phyloP scores from a whole-genome alignment of 2,888 invertebrate species.

The Capitulum mitella region DNA sequence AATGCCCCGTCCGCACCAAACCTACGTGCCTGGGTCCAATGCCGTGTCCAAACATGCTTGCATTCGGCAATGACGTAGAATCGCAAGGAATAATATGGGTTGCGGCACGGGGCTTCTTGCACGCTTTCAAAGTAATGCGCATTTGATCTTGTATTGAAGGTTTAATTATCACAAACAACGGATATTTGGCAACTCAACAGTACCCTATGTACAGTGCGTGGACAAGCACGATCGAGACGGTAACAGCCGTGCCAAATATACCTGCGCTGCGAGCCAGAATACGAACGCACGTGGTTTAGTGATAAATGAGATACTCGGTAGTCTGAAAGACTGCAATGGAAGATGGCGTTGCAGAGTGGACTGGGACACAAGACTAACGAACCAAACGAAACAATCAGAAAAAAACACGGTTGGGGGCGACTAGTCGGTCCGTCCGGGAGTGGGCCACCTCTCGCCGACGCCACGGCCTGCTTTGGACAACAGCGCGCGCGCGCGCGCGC shows the following conservation, averaged over 20 bases:
- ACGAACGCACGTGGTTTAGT: neutral
- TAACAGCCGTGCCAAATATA: neutral
- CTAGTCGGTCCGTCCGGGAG: neutral
- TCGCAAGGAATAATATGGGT: too few species aligned
- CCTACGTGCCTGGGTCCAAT: too few species aligned
- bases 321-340: constrained; percentile 24
- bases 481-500: neutral
- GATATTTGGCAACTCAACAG: constrained; percentile 25
- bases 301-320: constrained; percentile 3
- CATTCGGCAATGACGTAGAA: too few species aligned
- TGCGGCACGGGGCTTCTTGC: too few species aligned
- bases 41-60: too few species aligned
- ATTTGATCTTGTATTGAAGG: constrained; percentile 17
- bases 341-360: neutral
- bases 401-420: constrained; percentile 9
- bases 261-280: neutral
- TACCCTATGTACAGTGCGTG: constrained; percentile 20
- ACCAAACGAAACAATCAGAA: constrained; percentile 13
- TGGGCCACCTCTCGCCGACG: neutral
- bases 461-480: neutral
- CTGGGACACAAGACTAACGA: constrained; percentile 15
- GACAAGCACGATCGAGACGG: neutral
- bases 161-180: constrained; percentile 23
- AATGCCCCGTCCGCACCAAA: neutral
- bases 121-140: neutral